Evolutionary conservation across 2,113 vertebrate species (phyloP), one percentile per base, ranked within the genome.

Genomic region (Dromiciops gliroides): DNA sequence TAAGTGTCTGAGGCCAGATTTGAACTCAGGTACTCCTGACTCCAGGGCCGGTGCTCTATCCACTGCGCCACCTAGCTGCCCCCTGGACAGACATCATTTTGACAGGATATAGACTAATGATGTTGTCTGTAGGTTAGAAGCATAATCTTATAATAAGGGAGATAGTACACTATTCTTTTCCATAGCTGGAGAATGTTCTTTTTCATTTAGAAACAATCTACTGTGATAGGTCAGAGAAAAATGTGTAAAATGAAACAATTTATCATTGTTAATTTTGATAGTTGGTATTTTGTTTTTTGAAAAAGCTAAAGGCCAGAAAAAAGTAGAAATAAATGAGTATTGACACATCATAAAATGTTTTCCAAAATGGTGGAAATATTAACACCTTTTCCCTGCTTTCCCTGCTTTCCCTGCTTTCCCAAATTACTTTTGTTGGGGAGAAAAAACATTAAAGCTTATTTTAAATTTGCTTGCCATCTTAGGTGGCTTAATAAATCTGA

Each of bases 401-500:
- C 28, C 23, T n/a, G n/a, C n/a, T 49, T 56, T 26, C 67, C 91
- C 51, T 51, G 5, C n/a, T 83, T 95, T 16, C 23, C 28, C 23
- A 60, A 14, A 31, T 22, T 91, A 53, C 3, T 95, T 95, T 56
- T 48, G 24, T 93, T 93, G 75, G 88, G 50, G 37, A 56, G 67
- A 90, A 52, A 25, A 75, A 47, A 90, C 44, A 11, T 47, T 56
- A 67, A 91, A 31, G 53, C 75, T 89, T 89, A 48, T 12, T 95
- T 95, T 94, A 60, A 7, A 56, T 89, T 96, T 95, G 53, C 50
- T 95, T 97, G 67, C 48, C 92, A 22, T 96, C 37, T 48, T 51
- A 50, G 5, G 12, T 93, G n/a, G 94, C 47, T 50, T 92, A 23
- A 83, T 22, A 60, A 60, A 31, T 89, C n/a, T 89, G 2, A 91